Conservation (phyloP, 2,113 vertebrate genomes). For the Climacteris rufus region DNA sequence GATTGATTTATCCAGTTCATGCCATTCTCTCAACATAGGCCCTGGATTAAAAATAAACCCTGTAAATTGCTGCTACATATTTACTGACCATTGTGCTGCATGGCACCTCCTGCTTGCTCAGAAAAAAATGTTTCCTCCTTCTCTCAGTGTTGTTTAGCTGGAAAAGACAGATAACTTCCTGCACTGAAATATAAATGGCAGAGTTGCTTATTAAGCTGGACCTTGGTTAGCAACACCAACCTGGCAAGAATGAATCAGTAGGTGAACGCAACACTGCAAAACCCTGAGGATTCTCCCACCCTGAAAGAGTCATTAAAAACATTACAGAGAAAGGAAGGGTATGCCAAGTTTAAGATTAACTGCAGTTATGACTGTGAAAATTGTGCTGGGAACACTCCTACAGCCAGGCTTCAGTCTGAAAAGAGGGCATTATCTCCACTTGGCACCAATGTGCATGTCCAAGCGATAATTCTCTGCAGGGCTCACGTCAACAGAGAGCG, state of each 20-base stretch:
- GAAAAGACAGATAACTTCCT: constrained; percentile 46
- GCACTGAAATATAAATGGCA: neutral
- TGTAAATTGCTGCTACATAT: neutral
- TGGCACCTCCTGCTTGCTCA: neutral
- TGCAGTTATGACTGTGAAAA: constrained; percentile 59
- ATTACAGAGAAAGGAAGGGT: neutral
- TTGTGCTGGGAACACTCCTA: constrained; percentile 48
- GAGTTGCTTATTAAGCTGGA: neutral
- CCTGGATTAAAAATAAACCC: constrained; percentile 56
- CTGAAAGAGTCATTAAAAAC: constrained; percentile 25
- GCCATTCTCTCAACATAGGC: neutral
- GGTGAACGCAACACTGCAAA: neutral
- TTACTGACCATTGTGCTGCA: constrained; percentile 37
- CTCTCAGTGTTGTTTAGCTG: neutral
- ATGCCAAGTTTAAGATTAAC: constrained; percentile 60
- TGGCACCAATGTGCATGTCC: constrained; percentile 48
- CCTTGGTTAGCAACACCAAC: neutral
- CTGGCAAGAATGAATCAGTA: neutral
- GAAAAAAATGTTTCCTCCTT: constrained; percentile 29
- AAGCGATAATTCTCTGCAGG: constrained; percentile 51
- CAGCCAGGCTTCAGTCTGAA: constrained; percentile 32
- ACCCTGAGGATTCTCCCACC: constrained; percentile 24
- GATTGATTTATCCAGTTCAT: constrained; percentile 27
- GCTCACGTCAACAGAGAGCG: constrained; percentile 4
- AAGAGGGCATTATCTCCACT: constrained; percentile 57